Percentiles rank a stretch among this genome's conserved stretches.
These are phyloP conservation scores for Podabrus alpinus DNA, from an alignment of 2,888 invertebrate species.

Conservation along the genomic window DNA sequence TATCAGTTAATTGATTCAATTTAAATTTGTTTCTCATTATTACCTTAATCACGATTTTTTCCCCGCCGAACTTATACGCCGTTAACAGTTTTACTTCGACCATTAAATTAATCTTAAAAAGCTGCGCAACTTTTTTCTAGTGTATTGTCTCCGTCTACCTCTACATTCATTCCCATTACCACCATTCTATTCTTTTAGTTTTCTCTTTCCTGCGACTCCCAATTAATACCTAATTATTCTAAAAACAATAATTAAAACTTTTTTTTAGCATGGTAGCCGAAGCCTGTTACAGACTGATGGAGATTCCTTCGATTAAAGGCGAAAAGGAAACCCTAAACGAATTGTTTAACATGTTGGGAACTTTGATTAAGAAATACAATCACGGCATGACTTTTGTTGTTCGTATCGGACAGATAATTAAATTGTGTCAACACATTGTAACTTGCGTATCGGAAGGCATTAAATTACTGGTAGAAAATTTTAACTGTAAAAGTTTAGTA, in stretches of 20 bases:
- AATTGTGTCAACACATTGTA: conserved; percentile 74
- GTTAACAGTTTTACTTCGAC: too few species aligned
- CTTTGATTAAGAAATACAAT: conserved; percentile 80
- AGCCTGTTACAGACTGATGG: conserved; percentile 74
- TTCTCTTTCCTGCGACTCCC: too few species aligned
- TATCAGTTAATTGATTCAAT: too few species aligned
- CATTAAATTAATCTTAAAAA: too few species aligned
- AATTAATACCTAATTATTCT: too few species aligned
- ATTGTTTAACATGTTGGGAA: conserved; percentile 79
- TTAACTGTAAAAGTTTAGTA: conserved; percentile 70
- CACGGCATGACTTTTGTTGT: conserved; percentile 79
- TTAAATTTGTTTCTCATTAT: too few species aligned
- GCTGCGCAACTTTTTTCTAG: too few species aligned
- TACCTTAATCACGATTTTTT: too few species aligned
- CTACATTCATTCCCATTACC: too few species aligned
- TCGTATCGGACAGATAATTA: conserved; percentile 73
- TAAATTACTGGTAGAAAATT: conserved; percentile 68
- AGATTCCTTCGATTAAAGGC: conserved; percentile 64
- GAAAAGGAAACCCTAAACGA: conserved; percentile 69
- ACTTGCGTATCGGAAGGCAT: conserved; percentile 72
- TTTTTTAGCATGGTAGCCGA: conserved; percentile 69
- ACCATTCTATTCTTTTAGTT: too few species aligned
- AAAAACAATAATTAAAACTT: conserved; percentile 48
- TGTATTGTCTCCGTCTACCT: too few species aligned
- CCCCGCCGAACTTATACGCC: too few species aligned